Conservation (phyloP, 2,888 invertebrate species). For the Microctonus brassicae region DNA sequence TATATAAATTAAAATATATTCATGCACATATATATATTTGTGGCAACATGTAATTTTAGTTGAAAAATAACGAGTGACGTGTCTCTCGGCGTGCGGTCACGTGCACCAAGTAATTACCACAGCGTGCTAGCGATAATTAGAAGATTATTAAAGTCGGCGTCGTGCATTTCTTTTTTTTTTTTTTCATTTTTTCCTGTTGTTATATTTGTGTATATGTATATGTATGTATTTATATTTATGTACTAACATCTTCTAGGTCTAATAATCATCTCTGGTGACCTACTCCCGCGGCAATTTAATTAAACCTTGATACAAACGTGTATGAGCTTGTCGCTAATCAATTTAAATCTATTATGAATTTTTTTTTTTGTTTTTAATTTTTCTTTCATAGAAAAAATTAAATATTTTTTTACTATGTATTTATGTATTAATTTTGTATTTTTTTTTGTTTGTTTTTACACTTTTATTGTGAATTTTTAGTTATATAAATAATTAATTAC, state of each 20-base stretch:
- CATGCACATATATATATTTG: constrained; percentile 33
- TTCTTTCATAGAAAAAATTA: not conserved
- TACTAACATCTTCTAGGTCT: not conserved
- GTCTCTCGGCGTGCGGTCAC: constrained; percentile 45
- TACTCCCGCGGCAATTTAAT: constrained; percentile 24
- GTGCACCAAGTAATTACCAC: constrained; percentile 54
- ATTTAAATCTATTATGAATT: not conserved
- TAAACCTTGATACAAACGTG: constrained; percentile 8
- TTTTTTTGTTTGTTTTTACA: not conserved
- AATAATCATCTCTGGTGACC: constrained; percentile 30
- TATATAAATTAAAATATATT: not conserved
- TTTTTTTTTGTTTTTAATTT: not conserved
- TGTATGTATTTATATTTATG: not conserved
- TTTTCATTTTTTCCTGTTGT: constrained; percentile 38
- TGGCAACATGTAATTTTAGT: constrained; percentile 51
- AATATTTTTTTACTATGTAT: not conserved
- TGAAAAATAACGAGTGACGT: constrained; percentile 43
- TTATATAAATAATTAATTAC: not conserved
- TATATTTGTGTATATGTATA: constrained; percentile 16
- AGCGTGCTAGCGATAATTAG: constrained; percentile 56
- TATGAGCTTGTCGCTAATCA: constrained; percentile 19
- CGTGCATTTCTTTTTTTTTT: constrained; percentile 38
- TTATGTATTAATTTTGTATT: not conserved
- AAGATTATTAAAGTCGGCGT: constrained; percentile 53
- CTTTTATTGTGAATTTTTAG: not conserved